Base-by-base conservation (phyloP, 2,113 vertebrate genomes). In the Ornithorhynchus anatinus region DNA sequence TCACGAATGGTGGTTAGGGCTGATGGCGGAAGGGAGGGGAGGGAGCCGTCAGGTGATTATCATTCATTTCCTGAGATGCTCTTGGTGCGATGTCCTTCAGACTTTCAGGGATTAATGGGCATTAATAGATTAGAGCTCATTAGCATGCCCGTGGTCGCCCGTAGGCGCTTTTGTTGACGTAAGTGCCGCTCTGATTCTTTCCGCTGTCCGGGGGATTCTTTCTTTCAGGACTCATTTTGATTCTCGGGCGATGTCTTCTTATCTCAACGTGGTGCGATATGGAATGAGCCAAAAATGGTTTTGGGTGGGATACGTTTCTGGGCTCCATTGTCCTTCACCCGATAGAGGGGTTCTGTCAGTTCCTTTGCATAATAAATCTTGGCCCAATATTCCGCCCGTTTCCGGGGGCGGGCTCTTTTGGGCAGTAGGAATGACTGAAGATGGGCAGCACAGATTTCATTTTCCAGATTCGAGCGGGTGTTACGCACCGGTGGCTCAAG, bases 11-110 rank as follows among this genome's bases (percentile, higher is more conserved):
- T n/a, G n/a, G n/a, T n/a, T n/a, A n/a, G n/a, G n/a, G n/a, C n/a
- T n/a, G 39, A 29, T 68, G 69, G 67, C 44, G 7, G 38, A 61
- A 64, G 10, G 6, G 53, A 53, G 62, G 68, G 59, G 12, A 37
- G 69, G 66, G 3, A 6, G 33, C 25, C 76, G 27, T 56, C 29
- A 66, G 40, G 31, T 79, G 58, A 58, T 37, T 70, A 19, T 15
- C 39, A 51, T 86, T 80, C 76, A 23, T 77, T 84, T 44, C 75
- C 20, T 13, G 54, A 88, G 44, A 54, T 66, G 8, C 22, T 84
- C 66, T 66, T 80, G 27, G 59, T 74, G 40, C 51, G 22, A 68
- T 84, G 70, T 11, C 56, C 77, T 91, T 84, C 80, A 83, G 67
- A 61, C 35, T 69, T 42, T 82, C 66, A 43, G 2, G 81, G 37